These are phyloP conservation scores for Phortica variegata DNA, from an alignment of 1,140 invertebrate species.

Conservation along the genomic window DNA sequence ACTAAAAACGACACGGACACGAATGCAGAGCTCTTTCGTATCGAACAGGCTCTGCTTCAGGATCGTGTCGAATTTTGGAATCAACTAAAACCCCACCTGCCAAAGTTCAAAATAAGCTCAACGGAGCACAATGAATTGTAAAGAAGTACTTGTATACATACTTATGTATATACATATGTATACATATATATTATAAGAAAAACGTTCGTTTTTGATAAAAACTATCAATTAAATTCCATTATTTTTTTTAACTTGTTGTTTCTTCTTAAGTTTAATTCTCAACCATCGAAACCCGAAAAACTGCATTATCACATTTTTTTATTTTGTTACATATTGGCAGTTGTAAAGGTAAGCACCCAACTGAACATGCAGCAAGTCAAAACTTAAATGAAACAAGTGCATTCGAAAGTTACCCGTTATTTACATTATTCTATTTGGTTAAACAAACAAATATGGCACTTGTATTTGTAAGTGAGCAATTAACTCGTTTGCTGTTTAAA, in stretches of 20 bases:
- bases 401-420: too few species aligned
- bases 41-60: slow-evolving; percentile 34
- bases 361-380: too few species aligned
- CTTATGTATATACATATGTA: neutral
- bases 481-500: too few species aligned
- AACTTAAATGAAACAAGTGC: too few species aligned
- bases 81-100: slow-evolving; percentile 33
- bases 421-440: too few species aligned
- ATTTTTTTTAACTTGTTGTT: slow-evolving; percentile 22
- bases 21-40: slow-evolving; percentile 15
- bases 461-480: too few species aligned
- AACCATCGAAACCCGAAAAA: too few species aligned
- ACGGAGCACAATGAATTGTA: slow-evolving; percentile 24
- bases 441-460: too few species aligned
- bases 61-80: slow-evolving; percentile 43
- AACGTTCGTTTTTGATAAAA: neutral
- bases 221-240: slow-evolving; percentile 10
- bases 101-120: slow-evolving; percentile 14
- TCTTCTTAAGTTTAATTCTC: too few species aligned
- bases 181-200: neutral
- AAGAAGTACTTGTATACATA: neutral
- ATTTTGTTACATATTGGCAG: too few species aligned
- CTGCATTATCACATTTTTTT: too few species aligned
- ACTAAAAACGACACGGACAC: slow-evolving; percentile 32
- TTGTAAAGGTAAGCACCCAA: too few species aligned